Evolutionary conservation across 1,140 invertebrate species (phyloP).

Genomic region (Lepidurus packardi): DNA sequence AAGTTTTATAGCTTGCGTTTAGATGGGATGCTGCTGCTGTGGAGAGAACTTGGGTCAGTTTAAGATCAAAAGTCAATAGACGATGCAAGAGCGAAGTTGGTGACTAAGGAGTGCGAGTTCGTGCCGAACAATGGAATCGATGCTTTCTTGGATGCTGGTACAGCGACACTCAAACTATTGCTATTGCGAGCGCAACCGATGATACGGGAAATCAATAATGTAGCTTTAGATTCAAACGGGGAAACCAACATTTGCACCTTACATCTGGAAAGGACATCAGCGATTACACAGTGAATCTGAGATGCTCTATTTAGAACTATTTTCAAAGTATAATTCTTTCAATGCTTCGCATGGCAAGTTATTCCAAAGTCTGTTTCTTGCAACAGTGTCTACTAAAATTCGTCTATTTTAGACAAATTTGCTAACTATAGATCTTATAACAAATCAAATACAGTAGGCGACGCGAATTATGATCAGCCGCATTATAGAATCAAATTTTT

Average conservation of each 20-base stretch:
- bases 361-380: too few relatives aligned
- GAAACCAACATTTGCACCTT: background rate
- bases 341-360: too few relatives aligned
- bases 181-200: background rate
- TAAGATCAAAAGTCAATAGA: background rate
- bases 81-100: background rate
- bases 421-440: too few relatives aligned
- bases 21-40: background rate
- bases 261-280: too few relatives aligned
- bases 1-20: background rate
- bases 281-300: too few relatives aligned
- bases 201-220: slow-evolving; percentile 5
- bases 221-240: background rate
- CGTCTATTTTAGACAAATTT: too few relatives aligned
- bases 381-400: too few relatives aligned
- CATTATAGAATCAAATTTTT: too few relatives aligned
- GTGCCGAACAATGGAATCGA: slow-evolving; percentile 18
- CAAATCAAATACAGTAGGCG: too few relatives aligned
- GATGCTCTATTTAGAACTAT: too few relatives aligned
- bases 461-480: too few relatives aligned
- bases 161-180: background rate
- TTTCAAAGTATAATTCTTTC: too few relatives aligned
- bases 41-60: slow-evolving; percentile 1
- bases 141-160: slow-evolving; percentile 4
- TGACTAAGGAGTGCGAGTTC: background rate